Evolutionary conservation across 1,140 invertebrate genomes (phyloP).

Genomic region (Agrypnia vestita): DNA sequence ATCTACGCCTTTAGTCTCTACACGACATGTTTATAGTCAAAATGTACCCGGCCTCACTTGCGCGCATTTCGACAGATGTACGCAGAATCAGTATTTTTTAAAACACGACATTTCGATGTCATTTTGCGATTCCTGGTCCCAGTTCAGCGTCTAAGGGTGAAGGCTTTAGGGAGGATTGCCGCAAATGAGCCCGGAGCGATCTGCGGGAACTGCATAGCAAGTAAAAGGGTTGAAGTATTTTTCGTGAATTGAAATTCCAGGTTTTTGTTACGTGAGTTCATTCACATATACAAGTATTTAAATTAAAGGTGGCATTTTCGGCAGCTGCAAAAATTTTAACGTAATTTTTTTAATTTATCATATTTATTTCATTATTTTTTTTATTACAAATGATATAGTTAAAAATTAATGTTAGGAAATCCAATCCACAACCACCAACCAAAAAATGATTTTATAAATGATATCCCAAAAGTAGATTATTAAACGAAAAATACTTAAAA

Average conservation of each 20-base stretch:
- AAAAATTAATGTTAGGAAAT: too few relatives aligned
- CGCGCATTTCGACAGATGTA: too few relatives aligned
- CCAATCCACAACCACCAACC: too few relatives aligned
- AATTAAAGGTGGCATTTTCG: constrained; percentile 4
- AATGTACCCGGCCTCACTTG: neutral
- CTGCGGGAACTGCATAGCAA: constrained; percentile 34
- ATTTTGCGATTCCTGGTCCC: neutral
- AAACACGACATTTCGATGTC: neutral
- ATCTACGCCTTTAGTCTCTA: neutral
- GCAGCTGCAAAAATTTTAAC: neutral
- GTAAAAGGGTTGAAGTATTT: constrained; percentile 43
- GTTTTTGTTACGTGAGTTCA: constrained; percentile 3
- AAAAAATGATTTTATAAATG: too few relatives aligned
- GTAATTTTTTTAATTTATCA: neutral
- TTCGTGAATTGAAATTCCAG: constrained; percentile 25
- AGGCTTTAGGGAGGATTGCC: constrained; percentile 26
- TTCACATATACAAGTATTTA: constrained; percentile 6
- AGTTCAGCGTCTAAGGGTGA: constrained; percentile 26
- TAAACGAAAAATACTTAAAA: too few relatives aligned
- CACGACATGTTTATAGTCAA: neutral
- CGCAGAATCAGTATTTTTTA: too few relatives aligned
- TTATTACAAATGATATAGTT: neutral
- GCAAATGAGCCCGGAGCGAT: constrained; percentile 39
- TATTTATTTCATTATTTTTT: neutral
- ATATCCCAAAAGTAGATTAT: too few relatives aligned